Base-by-base conservation (phyloP, 1,140 invertebrate genomes). In the Lordiphosa collinella region DNA sequence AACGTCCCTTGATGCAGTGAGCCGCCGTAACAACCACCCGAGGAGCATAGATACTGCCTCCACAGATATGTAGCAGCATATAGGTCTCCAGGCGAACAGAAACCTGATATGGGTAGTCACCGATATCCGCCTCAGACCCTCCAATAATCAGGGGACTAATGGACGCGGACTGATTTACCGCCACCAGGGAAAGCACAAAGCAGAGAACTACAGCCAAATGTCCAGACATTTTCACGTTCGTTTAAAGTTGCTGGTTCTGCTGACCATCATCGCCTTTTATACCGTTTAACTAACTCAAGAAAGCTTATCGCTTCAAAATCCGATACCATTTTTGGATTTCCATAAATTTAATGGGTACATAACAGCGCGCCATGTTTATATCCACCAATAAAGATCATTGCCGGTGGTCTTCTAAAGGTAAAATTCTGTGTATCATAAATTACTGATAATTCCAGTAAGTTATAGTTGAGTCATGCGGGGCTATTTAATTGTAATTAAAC, bases 21-120 rank as follows among this genome's bases (percentile, higher is more conserved):
- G 91, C 92, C 1, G 92, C 92, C 0, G 92, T 92, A 1, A 93
- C 18, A 8, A 92, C 89, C 8, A 91, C 90, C 2, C 82, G 75
- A 1, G 90, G 88, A 1, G 90, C 90, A 37, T 92, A 90, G n/a
- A 92, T 79, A 25, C 76, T 64, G 9, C 76, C 76, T 0, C 76
- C 76, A 36, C 76, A 82, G 22, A 82, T 82, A 29, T 82, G 76
- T 5, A 82, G 67, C 36, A 82, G 18, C 71, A 82, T 84, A 31
- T 82, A 82, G 10, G 76, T 72, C 41, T 82, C 78, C 44, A 82
- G 53, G 10, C 76, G 78, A 31, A 82, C 76, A 5, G 76, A 82
- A 2, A 82, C 76, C 44, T 82, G 76, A 31, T 82, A 82, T 2
- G 76, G 76, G 60, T 43, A 82, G n/a, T 72, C 49, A 0, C 25